Conservation (phyloP, 2,888 invertebrate species). For the Alsophila aescularia region DNA sequence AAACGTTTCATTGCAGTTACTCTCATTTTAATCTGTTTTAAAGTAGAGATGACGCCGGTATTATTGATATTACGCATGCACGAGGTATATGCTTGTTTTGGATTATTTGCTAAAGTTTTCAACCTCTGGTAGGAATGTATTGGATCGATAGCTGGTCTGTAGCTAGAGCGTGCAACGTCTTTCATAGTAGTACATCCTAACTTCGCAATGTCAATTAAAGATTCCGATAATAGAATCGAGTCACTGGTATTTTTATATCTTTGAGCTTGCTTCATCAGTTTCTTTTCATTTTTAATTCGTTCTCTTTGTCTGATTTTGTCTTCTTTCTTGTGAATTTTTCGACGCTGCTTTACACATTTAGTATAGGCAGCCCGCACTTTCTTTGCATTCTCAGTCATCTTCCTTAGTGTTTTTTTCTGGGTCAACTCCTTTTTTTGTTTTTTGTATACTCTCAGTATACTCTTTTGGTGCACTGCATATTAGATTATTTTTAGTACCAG, state of each 20-base stretch:
- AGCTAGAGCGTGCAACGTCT: slow-evolving; percentile 9
- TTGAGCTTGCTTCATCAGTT: slow-evolving; percentile 28
- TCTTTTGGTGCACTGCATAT: no score
- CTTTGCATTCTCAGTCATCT: no score
- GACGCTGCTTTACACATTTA: no score
- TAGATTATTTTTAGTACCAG: no score
- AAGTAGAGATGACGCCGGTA: slow-evolving; percentile 36
- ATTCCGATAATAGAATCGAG: slow-evolving; percentile 38
- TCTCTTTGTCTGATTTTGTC: no score
- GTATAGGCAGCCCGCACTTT: no score
- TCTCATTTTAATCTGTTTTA: slow-evolving; percentile 41
- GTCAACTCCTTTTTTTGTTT: no score
- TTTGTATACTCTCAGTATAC: no score
- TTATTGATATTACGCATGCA: slow-evolving; percentile 7
- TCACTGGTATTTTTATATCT: slow-evolving; percentile 35
- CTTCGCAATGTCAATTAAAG: slow-evolving; percentile 35
- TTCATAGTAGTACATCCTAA: slow-evolving; percentile 13
- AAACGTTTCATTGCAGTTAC: slow-evolving; percentile 33
- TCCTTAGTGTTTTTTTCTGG: no score
- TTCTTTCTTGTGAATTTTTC: no score
- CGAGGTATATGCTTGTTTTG: no score
- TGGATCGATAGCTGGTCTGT: slow-evolving; percentile 38
- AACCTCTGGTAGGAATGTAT: slow-evolving; percentile 33
- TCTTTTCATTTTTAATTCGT: no score
- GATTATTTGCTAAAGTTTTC: slow-evolving; percentile 23